Percentiles rank a stretch among this genome's conserved stretches.
Conservation (phyloP, 2,797 vertebrate genomes). For the Synanceia verrucosa region DNA sequence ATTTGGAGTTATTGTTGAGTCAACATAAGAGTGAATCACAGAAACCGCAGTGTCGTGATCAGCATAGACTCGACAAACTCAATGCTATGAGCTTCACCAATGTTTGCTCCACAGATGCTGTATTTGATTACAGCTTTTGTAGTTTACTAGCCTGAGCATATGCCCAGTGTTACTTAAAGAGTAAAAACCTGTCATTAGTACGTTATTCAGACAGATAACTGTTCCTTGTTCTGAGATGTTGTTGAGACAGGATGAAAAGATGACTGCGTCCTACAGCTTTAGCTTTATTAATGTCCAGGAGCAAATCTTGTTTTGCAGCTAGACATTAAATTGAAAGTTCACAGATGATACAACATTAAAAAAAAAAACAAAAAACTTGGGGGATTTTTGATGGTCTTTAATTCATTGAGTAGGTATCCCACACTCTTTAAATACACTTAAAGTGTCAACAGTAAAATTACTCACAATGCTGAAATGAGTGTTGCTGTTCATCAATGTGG, state of each 20-base stretch:
- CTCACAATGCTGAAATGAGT: no score
- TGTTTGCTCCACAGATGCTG: not conserved
- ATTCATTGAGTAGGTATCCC: no score
- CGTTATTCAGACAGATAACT: not conserved
- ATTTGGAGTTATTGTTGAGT: not conserved
- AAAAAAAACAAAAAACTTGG: no score
- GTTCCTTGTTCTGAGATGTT: not conserved
- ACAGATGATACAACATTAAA: not conserved
- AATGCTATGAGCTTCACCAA: slow-evolving; percentile 2
- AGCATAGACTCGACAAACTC: not conserved
- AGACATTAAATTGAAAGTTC: not conserved
- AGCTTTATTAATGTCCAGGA: not conserved
- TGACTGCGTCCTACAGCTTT: not conserved
- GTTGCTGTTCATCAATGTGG: not conserved
- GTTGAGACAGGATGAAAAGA: slow-evolving; percentile 1
- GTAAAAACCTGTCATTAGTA: not conserved
- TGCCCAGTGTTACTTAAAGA: not conserved
- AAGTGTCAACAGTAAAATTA: no score
- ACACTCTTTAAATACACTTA: no score
- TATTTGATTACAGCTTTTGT: not conserved
- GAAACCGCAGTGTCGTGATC: slow-evolving; percentile 36
- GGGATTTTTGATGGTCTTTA: no score
- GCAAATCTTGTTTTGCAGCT: not conserved
- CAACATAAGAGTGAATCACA: slow-evolving; percentile 17
- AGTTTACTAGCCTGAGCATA: not conserved